phyloP scores from a whole-genome alignment of 2,113 vertebrate genomes.

The Petrocephalus microphthalmus region DNA sequence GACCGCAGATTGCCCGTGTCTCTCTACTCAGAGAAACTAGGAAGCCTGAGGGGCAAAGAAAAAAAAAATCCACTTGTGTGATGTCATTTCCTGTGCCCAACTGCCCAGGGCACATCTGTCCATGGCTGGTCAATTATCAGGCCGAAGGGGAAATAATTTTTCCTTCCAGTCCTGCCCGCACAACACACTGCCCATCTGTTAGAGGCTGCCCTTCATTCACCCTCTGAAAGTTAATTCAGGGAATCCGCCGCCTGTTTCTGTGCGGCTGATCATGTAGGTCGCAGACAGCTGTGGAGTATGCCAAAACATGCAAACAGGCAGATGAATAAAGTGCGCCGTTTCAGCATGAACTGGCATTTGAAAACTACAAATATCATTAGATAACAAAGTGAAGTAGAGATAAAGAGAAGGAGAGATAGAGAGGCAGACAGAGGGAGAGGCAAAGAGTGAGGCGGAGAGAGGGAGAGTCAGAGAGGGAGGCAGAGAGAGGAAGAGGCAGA shows the following conservation, averaged over 20 bases:
- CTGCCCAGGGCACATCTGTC: conserved; percentile 61
- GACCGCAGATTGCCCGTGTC: conserved; percentile 37
- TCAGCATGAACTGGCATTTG: background rate
- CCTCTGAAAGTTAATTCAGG: conserved; percentile 31
- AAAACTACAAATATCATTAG: background rate
- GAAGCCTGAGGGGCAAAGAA: conserved; percentile 46
- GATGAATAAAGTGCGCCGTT: background rate
- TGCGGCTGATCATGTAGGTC: background rate
- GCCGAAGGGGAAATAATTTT: conserved; percentile 50
- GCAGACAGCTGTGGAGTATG: background rate
- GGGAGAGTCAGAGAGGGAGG: conserved; percentile 45
- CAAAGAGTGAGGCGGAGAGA: conserved; percentile 39
- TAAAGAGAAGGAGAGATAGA: background rate
- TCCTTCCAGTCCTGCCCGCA: conserved; percentile 29
- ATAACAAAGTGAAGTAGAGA: background rate
- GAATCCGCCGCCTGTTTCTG: background rate
- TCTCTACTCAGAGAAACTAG: conserved; percentile 49
- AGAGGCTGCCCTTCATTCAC: conserved; percentile 43
- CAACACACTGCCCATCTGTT: conserved; percentile 47
- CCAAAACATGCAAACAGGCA: background rate
- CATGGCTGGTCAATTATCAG: conserved; percentile 55
- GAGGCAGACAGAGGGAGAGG: conserved; percentile 20
- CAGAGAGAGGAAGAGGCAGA: conserved; percentile 43
- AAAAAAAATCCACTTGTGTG: conserved; percentile 52
- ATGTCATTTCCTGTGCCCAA: conserved; percentile 53